A percentile compares a stretch with the other conserved stretches of the same genome.
These are phyloP conservation scores for Rhinichthys osculus DNA, from an alignment of 2,797 vertebrate genomes.

Conservation along the genomic window DNA sequence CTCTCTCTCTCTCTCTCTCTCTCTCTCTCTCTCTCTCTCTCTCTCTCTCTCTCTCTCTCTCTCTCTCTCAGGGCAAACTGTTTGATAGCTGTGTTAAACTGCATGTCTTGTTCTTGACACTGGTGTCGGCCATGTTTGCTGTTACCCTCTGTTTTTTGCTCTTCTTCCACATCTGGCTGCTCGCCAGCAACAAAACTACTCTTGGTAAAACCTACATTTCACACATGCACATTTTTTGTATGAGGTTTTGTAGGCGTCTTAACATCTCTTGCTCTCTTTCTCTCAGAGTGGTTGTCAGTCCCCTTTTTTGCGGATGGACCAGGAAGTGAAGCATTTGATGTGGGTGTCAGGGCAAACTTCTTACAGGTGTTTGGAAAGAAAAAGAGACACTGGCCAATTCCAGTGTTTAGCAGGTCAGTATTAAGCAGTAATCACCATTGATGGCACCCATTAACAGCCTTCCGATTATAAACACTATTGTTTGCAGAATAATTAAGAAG, in stretches of 20 bases:
- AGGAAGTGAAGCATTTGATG: constrained; percentile 83
- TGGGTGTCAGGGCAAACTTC: constrained; percentile 80
- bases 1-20: background rate
- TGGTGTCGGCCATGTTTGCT: constrained; percentile 84
- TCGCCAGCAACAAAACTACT: constrained; percentile 83
- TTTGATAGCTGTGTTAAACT: constrained; percentile 81
- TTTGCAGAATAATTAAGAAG: background rate
- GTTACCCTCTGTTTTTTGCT: constrained; percentile 84
- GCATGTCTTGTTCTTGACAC: constrained; percentile 83
- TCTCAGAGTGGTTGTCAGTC: constrained; percentile 81
- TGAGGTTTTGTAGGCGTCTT: background rate
- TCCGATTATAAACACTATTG: background rate
- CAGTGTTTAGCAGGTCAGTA: constrained; percentile 79
- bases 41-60: background rate
- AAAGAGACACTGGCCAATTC: constrained; percentile 81
- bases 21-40: no score
- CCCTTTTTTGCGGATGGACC: constrained; percentile 82
- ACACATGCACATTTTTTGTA: background rate
- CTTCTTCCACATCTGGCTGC: constrained; percentile 85
- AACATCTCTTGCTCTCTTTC: background rate
- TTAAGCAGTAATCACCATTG: background rate
- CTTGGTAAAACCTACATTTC: constrained; percentile 75
- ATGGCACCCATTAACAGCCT: background rate
- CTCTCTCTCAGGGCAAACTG: constrained; percentile 58
- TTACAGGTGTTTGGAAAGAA: constrained; percentile 84